Percentiles rank a stretch among this genome's conserved stretches.
Conservation (phyloP, 1,140 invertebrate species). For the Orius insidiosus region DNA sequence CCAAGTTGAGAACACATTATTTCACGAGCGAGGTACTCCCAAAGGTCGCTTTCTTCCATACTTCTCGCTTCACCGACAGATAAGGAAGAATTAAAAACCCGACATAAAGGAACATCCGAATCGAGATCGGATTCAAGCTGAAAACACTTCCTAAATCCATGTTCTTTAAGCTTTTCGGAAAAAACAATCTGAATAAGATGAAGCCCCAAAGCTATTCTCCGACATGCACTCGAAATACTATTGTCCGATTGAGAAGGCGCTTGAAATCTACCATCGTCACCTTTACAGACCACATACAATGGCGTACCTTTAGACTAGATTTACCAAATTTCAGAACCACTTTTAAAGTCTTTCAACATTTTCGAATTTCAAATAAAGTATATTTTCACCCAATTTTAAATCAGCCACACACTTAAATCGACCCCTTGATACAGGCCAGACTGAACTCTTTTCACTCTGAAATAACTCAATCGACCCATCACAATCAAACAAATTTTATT, state of each 20-base stretch:
- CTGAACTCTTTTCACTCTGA: slow-evolving; percentile 14
- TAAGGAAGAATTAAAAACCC: slow-evolving; percentile 50
- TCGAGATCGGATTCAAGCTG: slow-evolving; percentile 47
- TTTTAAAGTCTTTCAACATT: slow-evolving; percentile 3
- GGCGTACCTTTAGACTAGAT: slow-evolving; percentile 31
- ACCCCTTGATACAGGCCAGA: slow-evolving; percentile 15
- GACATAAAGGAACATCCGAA: slow-evolving; percentile 34
- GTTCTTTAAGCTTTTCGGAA: slow-evolving; percentile 72
- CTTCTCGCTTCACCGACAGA: slow-evolving; percentile 48
- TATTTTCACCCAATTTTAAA: slow-evolving; percentile 16
- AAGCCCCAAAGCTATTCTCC: slow-evolving; percentile 57
- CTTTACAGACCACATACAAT: slow-evolving; percentile 54
- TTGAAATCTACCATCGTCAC: slow-evolving; percentile 65
- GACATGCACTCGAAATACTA: slow-evolving; percentile 52
- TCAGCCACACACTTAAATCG: slow-evolving; percentile 19
- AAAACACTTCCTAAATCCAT: slow-evolving; percentile 67
- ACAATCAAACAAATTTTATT: too few relatives aligned
- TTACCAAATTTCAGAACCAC: slow-evolving; percentile 14
- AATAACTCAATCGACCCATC: too few relatives aligned
- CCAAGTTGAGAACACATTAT: slow-evolving; percentile 48
- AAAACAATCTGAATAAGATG: slow-evolving; percentile 70
- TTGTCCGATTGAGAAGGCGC: slow-evolving; percentile 47
- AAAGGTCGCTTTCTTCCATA: slow-evolving; percentile 62
- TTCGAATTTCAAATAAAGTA: slow-evolving; percentile 15
- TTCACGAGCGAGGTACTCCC: slow-evolving; percentile 63